phyloP scores from a whole-genome alignment of 2,113 vertebrate species.

The Cyanistes caeruleus region DNA sequence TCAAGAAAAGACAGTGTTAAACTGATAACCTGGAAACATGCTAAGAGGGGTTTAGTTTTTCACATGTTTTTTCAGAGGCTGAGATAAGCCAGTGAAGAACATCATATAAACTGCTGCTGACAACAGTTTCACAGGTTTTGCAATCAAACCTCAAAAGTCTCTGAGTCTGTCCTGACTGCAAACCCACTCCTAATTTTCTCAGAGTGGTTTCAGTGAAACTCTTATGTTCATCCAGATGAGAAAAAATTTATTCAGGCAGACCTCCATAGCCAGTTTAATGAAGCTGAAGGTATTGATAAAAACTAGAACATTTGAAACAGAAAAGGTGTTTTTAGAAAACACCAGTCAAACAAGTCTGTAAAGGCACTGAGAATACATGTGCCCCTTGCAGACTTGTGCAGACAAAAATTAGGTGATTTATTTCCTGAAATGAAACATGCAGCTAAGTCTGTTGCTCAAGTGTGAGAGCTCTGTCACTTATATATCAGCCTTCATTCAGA shows the following conservation, averaged over 20 bases:
- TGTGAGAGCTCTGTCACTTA: neutral
- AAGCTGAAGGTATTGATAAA: neutral
- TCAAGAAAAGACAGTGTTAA: neutral
- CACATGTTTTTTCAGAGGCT: neutral
- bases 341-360: neutral
- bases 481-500: neutral
- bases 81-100: neutral
- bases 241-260: neutral
- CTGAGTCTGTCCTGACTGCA: neutral
- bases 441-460: neutral
- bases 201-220: slow-evolving; percentile 41
- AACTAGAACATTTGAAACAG: neutral
- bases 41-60: neutral
- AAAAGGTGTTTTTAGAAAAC: neutral
- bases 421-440: neutral
- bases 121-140: neutral
- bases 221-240: neutral
- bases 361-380: neutral
- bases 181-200: neutral
- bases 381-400: neutral
- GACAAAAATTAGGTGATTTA: neutral
- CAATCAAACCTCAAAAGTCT: slow-evolving; percentile 2
- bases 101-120: neutral
- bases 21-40: neutral
- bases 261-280: neutral